A percentile compares a stretch with the other conserved stretches of the same genome.
phyloP scores from a whole-genome alignment of 2,797 vertebrate genomes.

The Tapirus indicus region DNA sequence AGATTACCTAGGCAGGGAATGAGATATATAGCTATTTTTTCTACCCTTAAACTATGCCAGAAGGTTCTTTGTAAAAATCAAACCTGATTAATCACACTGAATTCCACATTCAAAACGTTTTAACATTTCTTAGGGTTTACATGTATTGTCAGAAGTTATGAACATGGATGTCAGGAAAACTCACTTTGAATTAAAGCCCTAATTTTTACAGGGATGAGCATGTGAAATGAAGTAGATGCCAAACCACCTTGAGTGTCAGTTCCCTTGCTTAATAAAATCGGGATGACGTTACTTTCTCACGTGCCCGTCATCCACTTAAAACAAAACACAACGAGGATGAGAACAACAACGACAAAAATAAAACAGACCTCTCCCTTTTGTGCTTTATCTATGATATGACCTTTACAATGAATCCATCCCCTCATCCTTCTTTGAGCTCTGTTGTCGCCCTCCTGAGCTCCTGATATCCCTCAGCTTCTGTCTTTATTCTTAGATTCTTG shows the following conservation, averaged over 20 bases:
- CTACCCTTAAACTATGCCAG: neutral
- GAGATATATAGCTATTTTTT: neutral
- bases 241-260: neutral
- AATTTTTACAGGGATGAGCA: neutral
- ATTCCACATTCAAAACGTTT: neutral
- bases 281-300: neutral
- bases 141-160: neutral
- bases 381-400: neutral
- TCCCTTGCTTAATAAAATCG: neutral
- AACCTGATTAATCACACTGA: neutral
- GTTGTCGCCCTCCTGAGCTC: neutral
- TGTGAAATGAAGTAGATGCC: neutral
- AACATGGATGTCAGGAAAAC: neutral
- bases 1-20: neutral
- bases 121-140: neutral
- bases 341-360: neutral
- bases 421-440: neutral
- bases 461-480: neutral
- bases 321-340: neutral
- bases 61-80: neutral
- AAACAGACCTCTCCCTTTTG: neutral
- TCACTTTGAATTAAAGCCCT: neutral
- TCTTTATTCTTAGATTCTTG: neutral
- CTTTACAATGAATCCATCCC: neutral
- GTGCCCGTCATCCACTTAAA: neutral